These are phyloP conservation scores for Andinoacara biseriatus DNA, from an alignment of 2,113 vertebrate genomes.

Conservation along the genomic window DNA sequence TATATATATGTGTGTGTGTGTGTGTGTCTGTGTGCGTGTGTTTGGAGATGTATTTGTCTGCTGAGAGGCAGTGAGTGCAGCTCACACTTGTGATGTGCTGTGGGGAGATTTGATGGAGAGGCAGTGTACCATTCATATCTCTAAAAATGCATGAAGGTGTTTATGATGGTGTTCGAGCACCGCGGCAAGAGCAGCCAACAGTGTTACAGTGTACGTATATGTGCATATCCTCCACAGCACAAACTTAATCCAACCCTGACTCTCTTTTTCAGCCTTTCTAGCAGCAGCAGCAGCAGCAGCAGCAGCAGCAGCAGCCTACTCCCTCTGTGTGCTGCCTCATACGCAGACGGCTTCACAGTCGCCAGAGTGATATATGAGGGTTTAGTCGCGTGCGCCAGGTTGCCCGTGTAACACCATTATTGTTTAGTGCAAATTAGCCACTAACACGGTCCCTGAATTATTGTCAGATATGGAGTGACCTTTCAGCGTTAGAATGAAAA, in stretches of 20 bases:
- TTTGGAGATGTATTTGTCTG: constrained; percentile 7
- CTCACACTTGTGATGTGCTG: constrained; percentile 42
- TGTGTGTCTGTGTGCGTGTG: not conserved
- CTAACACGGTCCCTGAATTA: constrained; percentile 62
- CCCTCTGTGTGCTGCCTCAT: not conserved
- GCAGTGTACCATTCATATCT: constrained; percentile 62
- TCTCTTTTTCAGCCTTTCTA: constrained; percentile 1
- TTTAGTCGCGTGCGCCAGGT: constrained; percentile 31
- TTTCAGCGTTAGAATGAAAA: constrained; percentile 49
- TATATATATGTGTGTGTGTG: not conserved
- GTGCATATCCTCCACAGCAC: constrained; percentile 47
- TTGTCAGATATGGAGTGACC: constrained; percentile 61
- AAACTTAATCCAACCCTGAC: constrained; percentile 59
- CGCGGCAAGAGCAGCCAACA: constrained; percentile 22
- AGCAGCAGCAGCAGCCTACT: not conserved
- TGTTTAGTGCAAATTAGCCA: constrained; percentile 73
- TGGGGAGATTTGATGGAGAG: constrained; percentile 63
- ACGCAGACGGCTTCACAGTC: constrained; percentile 27
- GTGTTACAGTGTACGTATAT: constrained; percentile 38
- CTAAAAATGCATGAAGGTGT: constrained; percentile 50
- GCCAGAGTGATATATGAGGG: constrained; percentile 38
- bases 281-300: not conserved
- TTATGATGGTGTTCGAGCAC: constrained; percentile 35
- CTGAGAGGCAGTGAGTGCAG: constrained; percentile 24
- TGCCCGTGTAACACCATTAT: constrained; percentile 52